Evolutionary conservation across 2,888 invertebrate species (phyloP).

Genomic region (Hylaea fasciaria): DNA sequence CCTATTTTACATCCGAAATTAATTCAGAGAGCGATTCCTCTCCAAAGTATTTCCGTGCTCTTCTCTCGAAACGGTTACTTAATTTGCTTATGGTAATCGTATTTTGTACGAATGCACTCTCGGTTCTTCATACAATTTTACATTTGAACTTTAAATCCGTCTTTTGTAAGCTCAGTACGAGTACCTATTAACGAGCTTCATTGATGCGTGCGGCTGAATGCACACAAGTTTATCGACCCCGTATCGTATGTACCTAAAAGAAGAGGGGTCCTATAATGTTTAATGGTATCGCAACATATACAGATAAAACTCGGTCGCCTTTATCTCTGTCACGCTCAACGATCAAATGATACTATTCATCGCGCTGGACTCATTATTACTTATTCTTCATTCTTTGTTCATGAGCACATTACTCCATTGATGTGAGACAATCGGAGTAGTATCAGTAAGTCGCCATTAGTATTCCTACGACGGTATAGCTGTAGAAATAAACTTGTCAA

Average conservation of each 20-base stretch:
- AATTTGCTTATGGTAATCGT: conserved; percentile 46
- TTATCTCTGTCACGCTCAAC: conserved; percentile 75
- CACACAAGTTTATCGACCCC: conserved; percentile 75
- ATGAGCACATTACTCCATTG: conserved; percentile 49
- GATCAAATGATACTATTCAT: conserved; percentile 57
- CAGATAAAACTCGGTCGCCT: conserved; percentile 61
- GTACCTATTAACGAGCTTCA: conserved; percentile 54
- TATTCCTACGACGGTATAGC: conserved; percentile 52
- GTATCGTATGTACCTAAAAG: conserved; percentile 69
- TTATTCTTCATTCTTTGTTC: conserved; percentile 40
- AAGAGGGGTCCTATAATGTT: conserved; percentile 73
- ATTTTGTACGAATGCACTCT: conserved; percentile 30
- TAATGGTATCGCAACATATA: conserved; percentile 63
- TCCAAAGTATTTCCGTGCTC: conserved; percentile 40
- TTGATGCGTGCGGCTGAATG: conserved; percentile 64
- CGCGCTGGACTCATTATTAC: conserved; percentile 38
- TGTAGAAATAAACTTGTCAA: conserved; percentile 56
- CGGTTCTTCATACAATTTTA: conserved; percentile 35
- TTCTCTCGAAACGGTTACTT: conserved; percentile 42
- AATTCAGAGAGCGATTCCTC: conserved; percentile 36
- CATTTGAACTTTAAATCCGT: conserved; percentile 51
- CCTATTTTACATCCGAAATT: conserved; percentile 41
- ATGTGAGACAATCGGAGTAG: conserved; percentile 51
- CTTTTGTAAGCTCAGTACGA: conserved; percentile 49
- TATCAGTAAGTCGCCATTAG: conserved; percentile 56